Base-by-base conservation (phyloP, 1,140 invertebrate species). In the Melitaea cinxia region DNA sequence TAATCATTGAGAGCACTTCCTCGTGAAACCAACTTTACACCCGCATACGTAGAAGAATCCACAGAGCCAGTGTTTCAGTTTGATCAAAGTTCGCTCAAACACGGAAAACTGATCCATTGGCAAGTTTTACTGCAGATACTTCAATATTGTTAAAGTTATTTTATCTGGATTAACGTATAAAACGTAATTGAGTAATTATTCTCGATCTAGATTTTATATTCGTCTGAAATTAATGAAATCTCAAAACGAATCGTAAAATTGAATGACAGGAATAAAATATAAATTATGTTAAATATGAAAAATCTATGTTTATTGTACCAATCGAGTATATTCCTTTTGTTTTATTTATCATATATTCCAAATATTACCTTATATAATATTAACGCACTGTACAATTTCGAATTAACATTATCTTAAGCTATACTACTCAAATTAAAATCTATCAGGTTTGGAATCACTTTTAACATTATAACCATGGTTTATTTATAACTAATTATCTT, bases 21-120 rank as follows among this genome's bases (percentile, higher is more conserved):
- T 52, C 47, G 37, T 63, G 50, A 24, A 55, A 21, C 10, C 39
- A 47, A 21, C 61, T 28, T 55, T 55, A 55, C 12, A 30, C 61
- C 61, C 61, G 61, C 61, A 63, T 63, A 42, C 37, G 37, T 47
- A 50, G 39, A 55, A 55, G 52, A 54, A 63, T 47, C 39, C 39
- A 24, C 42, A 33, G 37, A 42, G 14, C 61, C 61, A 49, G 26
- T 55, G 61, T 55, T 63, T 54, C 53, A 63, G 61, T 63, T 63
- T 45, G 17, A 54, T 47, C 19, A 23, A 47, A 47, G 14, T 42
- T 42, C 15, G 15, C 37, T 24, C 7, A 55, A 57, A 42, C 26
- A 42, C 54, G 23, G 37, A 42, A 56, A 57, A 45, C 54, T 26
- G 23, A 57, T 57, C 35, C 54, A 19, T 39, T 19, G 21, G 23